phyloP scores from a whole-genome alignment of 2,888 invertebrate species.

The Erpobdella octoculata region DNA sequence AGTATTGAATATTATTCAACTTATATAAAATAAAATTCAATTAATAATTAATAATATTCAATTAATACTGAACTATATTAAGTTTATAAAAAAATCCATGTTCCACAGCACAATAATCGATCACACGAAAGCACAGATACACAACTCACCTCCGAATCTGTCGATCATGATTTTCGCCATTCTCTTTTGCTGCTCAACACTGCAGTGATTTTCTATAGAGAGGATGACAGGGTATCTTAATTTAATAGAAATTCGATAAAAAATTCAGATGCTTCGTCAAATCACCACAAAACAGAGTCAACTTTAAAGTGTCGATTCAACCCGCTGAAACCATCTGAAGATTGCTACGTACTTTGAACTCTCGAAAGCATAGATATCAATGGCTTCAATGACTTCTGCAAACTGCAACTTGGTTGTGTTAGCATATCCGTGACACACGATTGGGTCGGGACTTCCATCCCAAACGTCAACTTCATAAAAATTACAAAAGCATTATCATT shows the following conservation, averaged over 20 bases:
- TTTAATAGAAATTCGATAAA: neutral
- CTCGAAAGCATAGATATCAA: slow-evolving; percentile 88
- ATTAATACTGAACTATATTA: too few species aligned
- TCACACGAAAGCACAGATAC: too few species aligned
- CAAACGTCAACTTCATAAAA: slow-evolving; percentile 58
- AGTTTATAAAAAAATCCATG: too few species aligned
- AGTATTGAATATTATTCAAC: too few species aligned
- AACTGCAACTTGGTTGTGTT: slow-evolving; percentile 91
- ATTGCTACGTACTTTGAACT: slow-evolving; percentile 75
- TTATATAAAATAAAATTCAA: too few species aligned
- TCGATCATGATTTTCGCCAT: slow-evolving; percentile 46
- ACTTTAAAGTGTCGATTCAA: too few species aligned
- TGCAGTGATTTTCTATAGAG: slow-evolving; percentile 52
- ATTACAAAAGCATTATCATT: neutral
- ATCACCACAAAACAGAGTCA: too few species aligned
- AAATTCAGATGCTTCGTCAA: too few species aligned
- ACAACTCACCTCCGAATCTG: slow-evolving; percentile 41
- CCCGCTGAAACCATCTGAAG: too few species aligned
- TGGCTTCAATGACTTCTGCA: slow-evolving; percentile 78
- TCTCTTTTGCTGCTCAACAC: slow-evolving; percentile 47
- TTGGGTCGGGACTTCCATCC: slow-evolving; percentile 58
- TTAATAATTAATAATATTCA: too few species aligned
- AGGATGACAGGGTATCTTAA: slow-evolving; percentile 48
- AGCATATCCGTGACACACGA: slow-evolving; percentile 65
- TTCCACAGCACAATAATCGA: too few species aligned